Base-by-base conservation (phyloP, 2,888 invertebrate genomes). In the Dynastes hyllus region DNA sequence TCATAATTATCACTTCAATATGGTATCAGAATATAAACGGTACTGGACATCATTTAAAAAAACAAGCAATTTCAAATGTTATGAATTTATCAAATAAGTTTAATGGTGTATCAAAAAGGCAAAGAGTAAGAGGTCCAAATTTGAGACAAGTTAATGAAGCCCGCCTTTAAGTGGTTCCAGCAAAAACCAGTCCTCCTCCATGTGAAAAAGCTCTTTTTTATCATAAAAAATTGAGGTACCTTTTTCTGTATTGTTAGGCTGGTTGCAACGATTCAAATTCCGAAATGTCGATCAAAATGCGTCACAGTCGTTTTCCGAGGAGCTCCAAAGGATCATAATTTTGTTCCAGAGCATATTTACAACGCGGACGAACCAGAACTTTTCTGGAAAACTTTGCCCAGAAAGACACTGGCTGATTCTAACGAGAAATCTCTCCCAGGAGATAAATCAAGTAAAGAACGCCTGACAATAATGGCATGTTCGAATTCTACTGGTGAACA, bases 121-220 rank as follows among this genome's bases (percentile, higher is more conserved):
- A 61, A 61, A 61, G 61, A 61, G 29, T 61, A 61, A 61, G 61
- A 61, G 53, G n/a, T 53, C 13, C 53, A 11, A 11, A 53, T 53
- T 11, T 13, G 53, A 53, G 16, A 53, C 1, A 53, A 16, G 53
- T 16, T 53, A 2, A 13, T 11, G 53, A 13, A 53, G 53, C 1
- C 2, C 16, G 16, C 1, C 16, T 53, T 53, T 53, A 53, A 53
- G 16, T 22, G 22, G 22, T 22, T 22, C 22, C 1, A 22, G 16
- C 16, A 22, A 1, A 22, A 22, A 22, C 22, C 1, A 1, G 22
- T 22, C 22, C 22, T 22, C 16, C 16, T 22, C 22, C 22, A 22
- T 22, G 22, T 22, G 22, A 22, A 22, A 22, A 22, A 22, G 22
- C 1, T 22, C 1, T 22, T 1, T 16, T 1, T 22, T 22, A 22